Conservation (phyloP, 2,113 vertebrate species). For the Vombatus ursinus region DNA sequence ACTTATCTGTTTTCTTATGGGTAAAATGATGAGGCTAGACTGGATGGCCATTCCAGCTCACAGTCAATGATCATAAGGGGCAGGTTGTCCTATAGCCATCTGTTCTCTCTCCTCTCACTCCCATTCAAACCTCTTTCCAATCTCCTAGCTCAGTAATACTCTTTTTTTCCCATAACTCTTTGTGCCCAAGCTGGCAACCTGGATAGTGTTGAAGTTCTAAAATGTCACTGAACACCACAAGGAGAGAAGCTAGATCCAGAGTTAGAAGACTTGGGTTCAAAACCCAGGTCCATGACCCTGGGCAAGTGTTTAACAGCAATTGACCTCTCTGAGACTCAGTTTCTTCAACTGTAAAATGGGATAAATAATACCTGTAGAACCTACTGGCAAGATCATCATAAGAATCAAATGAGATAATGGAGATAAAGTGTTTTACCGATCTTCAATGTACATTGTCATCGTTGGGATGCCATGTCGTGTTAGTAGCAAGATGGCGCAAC, state of each 20-base stretch:
- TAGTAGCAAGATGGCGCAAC: not conserved
- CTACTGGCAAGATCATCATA: not conserved
- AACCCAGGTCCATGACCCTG: not conserved
- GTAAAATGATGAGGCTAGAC: not conserved
- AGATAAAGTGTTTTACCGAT: not conserved
- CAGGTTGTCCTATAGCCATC: not conserved
- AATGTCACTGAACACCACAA: not conserved
- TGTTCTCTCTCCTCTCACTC: not conserved
- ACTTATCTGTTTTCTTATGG: not conserved
- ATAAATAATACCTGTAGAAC: not conserved
- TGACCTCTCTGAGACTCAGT: not conserved
- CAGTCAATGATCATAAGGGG: not conserved
- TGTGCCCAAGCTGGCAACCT: not conserved
- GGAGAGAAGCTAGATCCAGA: not conserved
- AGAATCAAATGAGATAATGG: not conserved
- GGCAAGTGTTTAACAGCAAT: not conserved
- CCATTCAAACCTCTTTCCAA: not conserved
- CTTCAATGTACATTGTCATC: not conserved
- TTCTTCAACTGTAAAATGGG: not conserved
- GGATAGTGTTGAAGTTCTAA: not conserved
- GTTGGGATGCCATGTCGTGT: not conserved
- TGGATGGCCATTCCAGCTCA: not conserved
- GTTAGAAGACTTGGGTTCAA: not conserved
- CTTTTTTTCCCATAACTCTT: not conserved
- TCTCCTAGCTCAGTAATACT: not conserved